Conservation (phyloP, 2,113 vertebrate genomes). For the Hemibagrus wyckioides region DNA sequence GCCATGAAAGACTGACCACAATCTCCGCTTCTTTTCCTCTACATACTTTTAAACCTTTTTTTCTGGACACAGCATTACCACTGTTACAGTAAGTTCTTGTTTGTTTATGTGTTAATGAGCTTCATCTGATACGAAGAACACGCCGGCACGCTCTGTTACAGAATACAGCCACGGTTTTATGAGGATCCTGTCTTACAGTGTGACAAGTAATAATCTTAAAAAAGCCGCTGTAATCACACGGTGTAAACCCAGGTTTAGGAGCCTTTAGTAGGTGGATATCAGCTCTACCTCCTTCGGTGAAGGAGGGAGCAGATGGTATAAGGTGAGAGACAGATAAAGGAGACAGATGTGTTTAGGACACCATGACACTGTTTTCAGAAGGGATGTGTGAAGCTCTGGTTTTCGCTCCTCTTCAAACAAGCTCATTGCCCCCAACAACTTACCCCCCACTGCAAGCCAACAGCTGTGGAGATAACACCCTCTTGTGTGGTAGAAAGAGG, state of each 20-base stretch:
- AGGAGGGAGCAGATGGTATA: background rate
- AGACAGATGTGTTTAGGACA: slow-evolving; percentile 21
- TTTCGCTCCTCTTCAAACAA: slow-evolving; percentile 39
- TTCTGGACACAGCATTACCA: background rate
- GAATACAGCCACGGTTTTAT: background rate
- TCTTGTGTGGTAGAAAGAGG: background rate
- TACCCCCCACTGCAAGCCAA: background rate
- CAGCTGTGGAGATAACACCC: slow-evolving; percentile 37
- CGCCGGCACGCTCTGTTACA: background rate
- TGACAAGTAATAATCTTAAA: background rate
- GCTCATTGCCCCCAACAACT: background rate
- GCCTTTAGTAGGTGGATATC: background rate
- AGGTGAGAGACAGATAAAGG: background rate
- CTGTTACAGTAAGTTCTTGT: background rate
- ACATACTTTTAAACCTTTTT: background rate
- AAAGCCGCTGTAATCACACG: background rate
- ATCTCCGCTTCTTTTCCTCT: background rate
- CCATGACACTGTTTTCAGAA: slow-evolving; percentile 7
- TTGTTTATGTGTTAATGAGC: background rate
- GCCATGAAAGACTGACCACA: background rate
- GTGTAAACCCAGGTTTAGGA: background rate
- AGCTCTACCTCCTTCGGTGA: background rate
- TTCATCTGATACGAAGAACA: background rate
- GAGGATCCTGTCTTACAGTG: background rate
- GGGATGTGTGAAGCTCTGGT: slow-evolving; percentile 38